Evolutionary conservation across 2,797 vertebrate species (phyloP), one percentile per base, ranked within the genome.

Genomic region (Parauchenoglanis punctatus): DNA sequence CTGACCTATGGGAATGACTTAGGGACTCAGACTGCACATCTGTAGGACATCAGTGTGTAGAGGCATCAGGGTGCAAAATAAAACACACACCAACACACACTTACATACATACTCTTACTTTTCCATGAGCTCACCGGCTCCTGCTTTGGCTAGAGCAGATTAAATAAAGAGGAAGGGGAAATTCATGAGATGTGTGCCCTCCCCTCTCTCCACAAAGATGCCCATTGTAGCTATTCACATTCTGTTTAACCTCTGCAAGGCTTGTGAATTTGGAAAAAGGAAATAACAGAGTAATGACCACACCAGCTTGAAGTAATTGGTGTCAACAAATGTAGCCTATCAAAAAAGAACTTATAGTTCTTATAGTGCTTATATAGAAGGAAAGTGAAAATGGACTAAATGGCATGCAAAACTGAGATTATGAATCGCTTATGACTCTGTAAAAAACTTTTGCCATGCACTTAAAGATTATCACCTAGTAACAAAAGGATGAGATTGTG

Each of bases 101-200:
- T 59, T 89, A 87, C 83, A 89, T 73, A 87, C 86, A 87, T 63
- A 87, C 92, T 83, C 82, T 88, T 87, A 90, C 84, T 91, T 93
- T 93, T 92, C 93, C 92, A 95, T 95, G 92, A 95, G 91, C 90
- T 96, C 95, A 96, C 88, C 83, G 82, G 78, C 89, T 94, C 87
- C 92, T 92, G 89, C 89, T 89, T 63, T 75, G 90, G 88, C 83
- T 89, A 78, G 23, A 92, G 89, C 44, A 68, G 44, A 31, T n/a
- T 31, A 67, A 83, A 68, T 54, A 91, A 90, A 92, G 90, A 94
- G 91, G 92, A 92, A 92, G 93, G 83, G 78, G 46, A 52, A 11
- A 5, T 12, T 85, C 70, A 23, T 63, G 86, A 73, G 84, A 52
- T 54, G 82, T 78, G 70, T 44, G 40, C 68, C 46, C 63, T 73